Percentiles rank a stretch among this genome's conserved stretches.
Evolutionary conservation across 2,888 invertebrate genomes (phyloP).

Genomic region (Idaea biselata): DNA sequence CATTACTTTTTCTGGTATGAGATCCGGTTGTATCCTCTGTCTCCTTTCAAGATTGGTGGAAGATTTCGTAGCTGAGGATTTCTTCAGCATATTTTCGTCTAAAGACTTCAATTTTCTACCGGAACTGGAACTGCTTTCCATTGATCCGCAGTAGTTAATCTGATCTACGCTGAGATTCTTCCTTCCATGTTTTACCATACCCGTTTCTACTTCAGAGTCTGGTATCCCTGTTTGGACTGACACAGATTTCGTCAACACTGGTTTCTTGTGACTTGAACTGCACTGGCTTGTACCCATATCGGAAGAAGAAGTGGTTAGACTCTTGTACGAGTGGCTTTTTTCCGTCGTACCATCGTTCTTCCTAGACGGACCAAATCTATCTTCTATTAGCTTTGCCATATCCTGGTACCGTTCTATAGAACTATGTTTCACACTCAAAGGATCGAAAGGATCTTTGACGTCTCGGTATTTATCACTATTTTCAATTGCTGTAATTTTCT

Average conservation of each 20-base stretch:
- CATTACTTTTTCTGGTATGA: slow-evolving; percentile 75
- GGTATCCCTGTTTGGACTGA: slow-evolving; percentile 78
- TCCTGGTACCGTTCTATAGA: slow-evolving; percentile 87
- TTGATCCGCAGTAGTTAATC: slow-evolving; percentile 76
- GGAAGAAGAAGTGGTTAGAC: slow-evolving; percentile 76
- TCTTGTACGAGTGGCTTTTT: slow-evolving; percentile 76
- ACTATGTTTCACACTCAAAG: slow-evolving; percentile 82
- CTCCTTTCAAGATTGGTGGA: slow-evolving; percentile 72
- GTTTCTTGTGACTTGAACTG: slow-evolving; percentile 73
- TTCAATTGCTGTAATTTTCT: slow-evolving; percentile 66
- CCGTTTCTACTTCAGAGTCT: slow-evolving; percentile 67
- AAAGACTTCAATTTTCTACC: slow-evolving; percentile 73
- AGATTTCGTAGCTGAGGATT: slow-evolving; percentile 68
- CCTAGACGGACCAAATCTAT: slow-evolving; percentile 80
- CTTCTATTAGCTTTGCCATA: slow-evolving; percentile 86
- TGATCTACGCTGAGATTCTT: slow-evolving; percentile 77
- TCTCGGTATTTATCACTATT: slow-evolving; percentile 65
- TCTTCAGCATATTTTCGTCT: slow-evolving; percentile 75
- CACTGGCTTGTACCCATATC: slow-evolving; percentile 77
- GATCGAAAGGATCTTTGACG: slow-evolving; percentile 80
- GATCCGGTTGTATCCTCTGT: slow-evolving; percentile 76
- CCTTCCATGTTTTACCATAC: slow-evolving; percentile 71
- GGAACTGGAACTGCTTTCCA: slow-evolving; percentile 75
- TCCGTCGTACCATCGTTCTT: slow-evolving; percentile 73
- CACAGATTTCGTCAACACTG: slow-evolving; percentile 73